Conservation (phyloP, 37 sponge, comb jelly and placozoan genomes). For the Hexactinellida sp. region DNA sequence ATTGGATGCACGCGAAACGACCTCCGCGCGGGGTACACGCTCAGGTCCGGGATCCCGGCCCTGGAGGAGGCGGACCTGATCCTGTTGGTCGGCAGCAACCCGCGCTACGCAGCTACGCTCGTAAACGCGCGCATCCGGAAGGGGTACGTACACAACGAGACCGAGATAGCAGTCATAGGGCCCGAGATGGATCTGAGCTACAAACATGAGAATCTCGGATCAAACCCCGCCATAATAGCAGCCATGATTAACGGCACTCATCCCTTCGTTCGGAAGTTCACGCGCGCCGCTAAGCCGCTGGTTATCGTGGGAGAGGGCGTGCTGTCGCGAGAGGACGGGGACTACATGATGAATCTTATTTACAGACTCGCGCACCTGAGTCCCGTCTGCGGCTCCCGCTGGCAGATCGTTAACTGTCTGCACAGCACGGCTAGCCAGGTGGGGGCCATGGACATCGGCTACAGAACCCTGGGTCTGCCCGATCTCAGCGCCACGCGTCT, state of each 20-base stretch:
- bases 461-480: conserved; percentile 20
- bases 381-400: background rate
- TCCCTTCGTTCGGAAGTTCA: conserved; percentile 50
- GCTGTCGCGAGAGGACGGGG: background rate
- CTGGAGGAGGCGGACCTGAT: conserved; percentile 75
- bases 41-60: conserved; percentile 59
- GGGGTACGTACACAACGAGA: conserved; percentile 80
- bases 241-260: conserved; percentile 61
- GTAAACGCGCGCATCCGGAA: conserved; percentile 83
- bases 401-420: conserved; percentile 7
- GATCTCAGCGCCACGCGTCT: conserved; percentile 32
- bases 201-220: conserved; percentile 66
- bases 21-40: conserved; percentile 70
- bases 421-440: conserved; percentile 63
- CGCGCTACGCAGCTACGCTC: conserved; percentile 83
- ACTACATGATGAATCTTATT: background rate
- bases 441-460: conserved; percentile 85
- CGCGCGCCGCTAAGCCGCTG: background rate
- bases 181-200: conserved; percentile 70
- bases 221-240: conserved; percentile 34
- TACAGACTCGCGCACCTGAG: conserved; percentile 28
- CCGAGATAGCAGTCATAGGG: conserved; percentile 54
- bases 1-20: conserved; percentile 42
- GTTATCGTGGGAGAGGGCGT: background rate
- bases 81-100: conserved; percentile 86